Percentiles rank a stretch among this genome's conserved stretches.
phyloP scores from a whole-genome alignment of 2,888 invertebrate species.

The Pollenia amentaria region DNA sequence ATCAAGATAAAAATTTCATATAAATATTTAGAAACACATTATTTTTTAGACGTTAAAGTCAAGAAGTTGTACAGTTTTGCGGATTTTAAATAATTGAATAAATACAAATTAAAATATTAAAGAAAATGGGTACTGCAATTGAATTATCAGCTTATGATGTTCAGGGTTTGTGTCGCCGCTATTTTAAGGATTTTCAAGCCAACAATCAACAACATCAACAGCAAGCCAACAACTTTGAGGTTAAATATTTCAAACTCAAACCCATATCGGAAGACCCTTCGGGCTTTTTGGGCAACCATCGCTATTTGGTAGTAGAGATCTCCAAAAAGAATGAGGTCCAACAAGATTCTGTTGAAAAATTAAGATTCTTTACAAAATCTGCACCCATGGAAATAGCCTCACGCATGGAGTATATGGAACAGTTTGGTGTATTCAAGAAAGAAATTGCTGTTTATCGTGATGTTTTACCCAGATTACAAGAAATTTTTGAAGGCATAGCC shows the following conservation, averaged over 20 bases:
- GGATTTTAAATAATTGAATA: not conserved
- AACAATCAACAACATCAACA: not conserved
- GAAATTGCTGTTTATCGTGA: conserved; percentile 85
- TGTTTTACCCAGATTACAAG: conserved; percentile 83
- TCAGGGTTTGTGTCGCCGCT: conserved; percentile 68
- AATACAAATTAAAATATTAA: not conserved
- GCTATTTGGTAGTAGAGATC: conserved; percentile 79
- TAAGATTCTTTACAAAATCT: conserved; percentile 87
- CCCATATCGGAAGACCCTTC: conserved; percentile 79
- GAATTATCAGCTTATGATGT: conserved; percentile 71
- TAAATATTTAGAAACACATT: not conserved
- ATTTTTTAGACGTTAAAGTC: not conserved
- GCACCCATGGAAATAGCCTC: conserved; percentile 85
- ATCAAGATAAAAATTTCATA: conserved; percentile 41
- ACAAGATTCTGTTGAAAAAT: conserved; percentile 71
- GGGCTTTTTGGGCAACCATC: conserved; percentile 82
- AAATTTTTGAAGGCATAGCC: conserved; percentile 78
- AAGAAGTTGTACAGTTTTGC: conserved; percentile 2
- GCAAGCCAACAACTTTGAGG: conserved; percentile 56
- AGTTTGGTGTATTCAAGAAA: conserved; percentile 85
- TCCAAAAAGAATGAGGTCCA: conserved; percentile 65
- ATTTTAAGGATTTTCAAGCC: conserved; percentile 58
- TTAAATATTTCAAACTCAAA: conserved; percentile 78
- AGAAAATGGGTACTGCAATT: conserved; percentile 64
- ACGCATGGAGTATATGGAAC: conserved; percentile 85